Evolutionary conservation across 2,888 invertebrate species (phyloP), one percentile per base, ranked within the genome.

Genomic region (Apodemia mormo): DNA sequence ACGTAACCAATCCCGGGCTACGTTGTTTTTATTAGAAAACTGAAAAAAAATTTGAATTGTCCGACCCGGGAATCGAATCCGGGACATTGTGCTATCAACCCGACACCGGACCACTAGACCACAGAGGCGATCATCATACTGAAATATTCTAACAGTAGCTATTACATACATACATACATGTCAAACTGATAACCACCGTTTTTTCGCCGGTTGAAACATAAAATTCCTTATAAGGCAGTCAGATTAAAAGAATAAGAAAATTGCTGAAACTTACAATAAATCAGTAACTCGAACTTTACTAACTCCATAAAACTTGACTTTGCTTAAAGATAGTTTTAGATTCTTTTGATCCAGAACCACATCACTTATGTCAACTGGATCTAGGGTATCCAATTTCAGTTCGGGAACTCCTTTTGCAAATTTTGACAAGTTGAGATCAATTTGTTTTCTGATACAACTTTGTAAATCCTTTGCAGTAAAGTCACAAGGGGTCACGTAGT

Each of bases 381-480:
- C 93, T 68, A 84, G 80, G 0, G 92, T 86, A 0, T 87, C 84
- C 6, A 94, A 88, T 4, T 78, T 85, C 45, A 90, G 71, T 74
- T 90, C 86, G 0, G 87, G 85, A 22, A 92, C 83, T 1, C 93
- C 93, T 30, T 88, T 88, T 0, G 89, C 81, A 76, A 93, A 92
- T 30, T 78, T 65, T 0, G 85, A 85, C 0, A 93, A 78, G 68
- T 81, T 78, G 3, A 72, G 75, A 52, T 80, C 76, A 30, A 92
- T 91, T 73, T 91, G 88, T 66, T 82, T 75, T 70, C 78, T 86
- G 7, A 92, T 68, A 76, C 93, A 94, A 0, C 75, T 71, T 0
- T 71, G 69, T 37, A 92, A 81, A 1, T 85, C 76, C 3, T 77
- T 58, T 22, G 81, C 80, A 2, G 78, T 76, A 2, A 82, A 75